phyloP scores from a whole-genome alignment of 2,888 invertebrate genomes.

The Steromphala cineraria region DNA sequence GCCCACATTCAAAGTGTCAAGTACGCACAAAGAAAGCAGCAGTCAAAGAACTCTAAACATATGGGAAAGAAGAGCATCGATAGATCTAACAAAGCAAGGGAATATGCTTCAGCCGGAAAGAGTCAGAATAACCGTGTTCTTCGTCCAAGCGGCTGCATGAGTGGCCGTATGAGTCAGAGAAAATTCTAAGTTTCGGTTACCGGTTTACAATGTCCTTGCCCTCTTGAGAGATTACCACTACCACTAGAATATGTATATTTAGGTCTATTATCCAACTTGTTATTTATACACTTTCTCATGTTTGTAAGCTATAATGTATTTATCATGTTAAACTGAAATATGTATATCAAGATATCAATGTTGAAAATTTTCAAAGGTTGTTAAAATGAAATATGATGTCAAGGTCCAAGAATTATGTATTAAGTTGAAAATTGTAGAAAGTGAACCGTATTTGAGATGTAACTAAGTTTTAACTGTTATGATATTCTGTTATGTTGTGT shows the following conservation, averaged over 20 bases:
- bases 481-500: too few relatives aligned
- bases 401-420: too few relatives aligned
- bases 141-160: constrained; percentile 57
- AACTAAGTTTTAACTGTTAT: too few relatives aligned
- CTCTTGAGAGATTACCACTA: constrained; percentile 1
- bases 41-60: constrained; percentile 35
- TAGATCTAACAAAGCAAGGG: constrained; percentile 47
- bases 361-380: too few relatives aligned
- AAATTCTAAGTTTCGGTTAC: background rate
- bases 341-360: too few relatives aligned
- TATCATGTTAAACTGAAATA: too few relatives aligned
- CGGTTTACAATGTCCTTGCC: background rate
- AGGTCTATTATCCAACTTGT: background rate
- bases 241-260: constrained; percentile 7
- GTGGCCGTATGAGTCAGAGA: constrained; percentile 51
- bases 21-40: constrained; percentile 50
- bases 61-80: constrained; percentile 46
- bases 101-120: constrained; percentile 42
- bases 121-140: constrained; percentile 42
- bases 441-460: too few relatives aligned
- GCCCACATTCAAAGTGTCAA: constrained; percentile 51
- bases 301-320: background rate
- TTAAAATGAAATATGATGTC: too few relatives aligned
- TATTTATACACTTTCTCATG: constrained; percentile 13
- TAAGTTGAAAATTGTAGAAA: too few relatives aligned